Evolutionary conservation across 2,797 vertebrate genomes (phyloP).

Genomic region (Eulemur albifrons): DNA sequence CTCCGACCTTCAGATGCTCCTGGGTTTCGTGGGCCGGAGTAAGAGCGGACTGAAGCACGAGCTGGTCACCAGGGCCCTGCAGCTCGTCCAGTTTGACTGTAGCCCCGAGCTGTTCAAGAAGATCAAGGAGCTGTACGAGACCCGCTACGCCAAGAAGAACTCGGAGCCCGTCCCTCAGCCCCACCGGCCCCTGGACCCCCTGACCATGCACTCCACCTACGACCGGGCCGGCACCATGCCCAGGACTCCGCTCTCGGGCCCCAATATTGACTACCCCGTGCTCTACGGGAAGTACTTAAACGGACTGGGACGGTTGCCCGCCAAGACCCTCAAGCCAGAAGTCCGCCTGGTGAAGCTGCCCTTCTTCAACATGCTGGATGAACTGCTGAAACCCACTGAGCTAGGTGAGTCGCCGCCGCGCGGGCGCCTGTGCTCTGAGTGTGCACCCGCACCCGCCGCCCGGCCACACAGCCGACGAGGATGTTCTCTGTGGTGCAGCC

Average conservation of each 20-base stretch:
- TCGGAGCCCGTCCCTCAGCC: slow-evolving; percentile 84
- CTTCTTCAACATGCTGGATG: slow-evolving; percentile 97
- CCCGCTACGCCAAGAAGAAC: slow-evolving; percentile 93
- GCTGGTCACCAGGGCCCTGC: slow-evolving; percentile 95
- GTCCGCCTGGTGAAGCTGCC: slow-evolving; percentile 96
- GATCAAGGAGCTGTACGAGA: slow-evolving; percentile 97
- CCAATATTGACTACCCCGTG: slow-evolving; percentile 84
- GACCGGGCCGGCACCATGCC: slow-evolving; percentile 81
- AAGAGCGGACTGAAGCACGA: slow-evolving; percentile 99
- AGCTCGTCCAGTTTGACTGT: slow-evolving; percentile 97
- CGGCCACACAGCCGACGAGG: rapidly evolving
- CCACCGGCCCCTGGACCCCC: slow-evolving; percentile 78
- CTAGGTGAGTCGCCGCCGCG: slow-evolving; percentile 87
- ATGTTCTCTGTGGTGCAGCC: not conserved
- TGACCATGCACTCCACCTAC: slow-evolving; percentile 80
- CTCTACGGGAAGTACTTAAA: slow-evolving; percentile 96
- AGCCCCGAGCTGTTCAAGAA: slow-evolving; percentile 98
- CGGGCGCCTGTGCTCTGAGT: not conserved
- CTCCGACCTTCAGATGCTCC: slow-evolving; percentile 98
- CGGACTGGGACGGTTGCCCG: slow-evolving; percentile 90
- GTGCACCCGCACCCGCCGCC: rapidly evolving
- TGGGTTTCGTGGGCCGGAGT: slow-evolving; percentile 98
- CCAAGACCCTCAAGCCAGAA: slow-evolving; percentile 88
- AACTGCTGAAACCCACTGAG: slow-evolving; percentile 95
- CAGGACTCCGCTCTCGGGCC: slow-evolving; percentile 81